phyloP scores from a whole-genome alignment of 2,797 vertebrate genomes.

The Sebastes melanostomus region DNA sequence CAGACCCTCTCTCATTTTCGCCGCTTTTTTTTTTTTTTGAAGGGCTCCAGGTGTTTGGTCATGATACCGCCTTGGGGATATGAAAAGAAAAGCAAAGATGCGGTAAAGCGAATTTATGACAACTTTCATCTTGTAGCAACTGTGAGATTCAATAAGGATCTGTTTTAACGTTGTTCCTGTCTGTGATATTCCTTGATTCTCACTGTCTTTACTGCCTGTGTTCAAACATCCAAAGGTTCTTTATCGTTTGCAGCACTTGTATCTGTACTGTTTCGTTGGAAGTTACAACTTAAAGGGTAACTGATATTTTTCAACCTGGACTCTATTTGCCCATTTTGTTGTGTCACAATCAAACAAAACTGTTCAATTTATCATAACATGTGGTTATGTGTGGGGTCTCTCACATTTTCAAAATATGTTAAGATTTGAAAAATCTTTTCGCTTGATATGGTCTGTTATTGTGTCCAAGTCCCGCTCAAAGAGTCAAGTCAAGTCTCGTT shows the following conservation, averaged over 20 bases:
- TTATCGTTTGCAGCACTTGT: neutral
- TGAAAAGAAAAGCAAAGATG: conserved; percentile 30
- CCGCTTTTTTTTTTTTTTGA: conserved; percentile 27
- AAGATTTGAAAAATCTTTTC: no score
- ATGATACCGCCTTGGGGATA: conserved; percentile 43
- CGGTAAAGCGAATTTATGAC: conserved; percentile 30
- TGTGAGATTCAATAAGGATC: conserved; percentile 17
- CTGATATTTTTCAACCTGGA: neutral
- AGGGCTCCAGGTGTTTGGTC: conserved; percentile 53
- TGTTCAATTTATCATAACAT: no score
- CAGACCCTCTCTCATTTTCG: conserved; percentile 35
- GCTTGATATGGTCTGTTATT: no score
- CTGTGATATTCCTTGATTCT: neutral
- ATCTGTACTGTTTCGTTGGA: neutral
- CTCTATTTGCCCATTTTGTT: neutral
- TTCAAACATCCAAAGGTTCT: neutral
- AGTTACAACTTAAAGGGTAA: neutral
- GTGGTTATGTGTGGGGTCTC: no score
- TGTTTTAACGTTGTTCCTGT: neutral
- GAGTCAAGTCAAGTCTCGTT: no score
- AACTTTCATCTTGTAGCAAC: conserved; percentile 46
- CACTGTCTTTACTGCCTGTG: neutral
- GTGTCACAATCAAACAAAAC: neutral
- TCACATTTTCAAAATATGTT: no score
- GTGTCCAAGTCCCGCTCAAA: no score